Evolutionary conservation across 2,797 vertebrate genomes (phyloP), one percentile per base, ranked within the genome.

Genomic region (Neosilurus mollespiculum): DNA sequence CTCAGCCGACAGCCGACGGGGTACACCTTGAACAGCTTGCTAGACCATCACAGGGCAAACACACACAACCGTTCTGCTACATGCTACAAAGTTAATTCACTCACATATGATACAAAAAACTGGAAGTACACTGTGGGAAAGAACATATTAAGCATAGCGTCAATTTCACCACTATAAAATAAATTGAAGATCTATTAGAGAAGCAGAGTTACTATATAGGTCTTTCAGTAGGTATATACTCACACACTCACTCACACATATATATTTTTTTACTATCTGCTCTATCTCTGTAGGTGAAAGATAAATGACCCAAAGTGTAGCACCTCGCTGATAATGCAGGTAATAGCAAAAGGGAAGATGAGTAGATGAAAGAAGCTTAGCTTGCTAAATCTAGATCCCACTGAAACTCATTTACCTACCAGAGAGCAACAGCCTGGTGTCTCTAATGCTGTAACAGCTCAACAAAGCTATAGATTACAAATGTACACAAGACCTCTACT

Each of bases 381-480:
- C 37, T 51, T 54, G 54, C 54, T 82, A 58, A 81, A 83, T 82
- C 56, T 34, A 64, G 22, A 67, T 78, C 75, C 81, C 81, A 62
- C 58, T 54, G 62, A 78, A 58, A 64, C 58, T 83, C 43, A 78
- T 84, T 82, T 84, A 72, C 69, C 76, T 82, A 34, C 61, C 56
- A 24, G 72, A 81, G 72, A 73, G 67, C 51, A 69, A 34, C 37
- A 64, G 34, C 26, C 51, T 73, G 22, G 34, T 73, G 51, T 80
- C 22, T 79, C 66, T 72, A 37, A 71, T 54, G 58, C 11, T 64
- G 24, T 65, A 78, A 37, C 54, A 37, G 77, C 77, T 71, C 58
- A 79, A 56, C 58, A 58, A 22, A n/a, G n/a, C 83, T 37, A 84
- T 84, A 83, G n/a, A 84, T 81, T 67, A n/a, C 26, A 11, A 34